Evolutionary conservation across 2,797 vertebrate genomes (phyloP), one percentile per base, ranked within the genome.

Genomic region (Dipus sagitta): DNA sequence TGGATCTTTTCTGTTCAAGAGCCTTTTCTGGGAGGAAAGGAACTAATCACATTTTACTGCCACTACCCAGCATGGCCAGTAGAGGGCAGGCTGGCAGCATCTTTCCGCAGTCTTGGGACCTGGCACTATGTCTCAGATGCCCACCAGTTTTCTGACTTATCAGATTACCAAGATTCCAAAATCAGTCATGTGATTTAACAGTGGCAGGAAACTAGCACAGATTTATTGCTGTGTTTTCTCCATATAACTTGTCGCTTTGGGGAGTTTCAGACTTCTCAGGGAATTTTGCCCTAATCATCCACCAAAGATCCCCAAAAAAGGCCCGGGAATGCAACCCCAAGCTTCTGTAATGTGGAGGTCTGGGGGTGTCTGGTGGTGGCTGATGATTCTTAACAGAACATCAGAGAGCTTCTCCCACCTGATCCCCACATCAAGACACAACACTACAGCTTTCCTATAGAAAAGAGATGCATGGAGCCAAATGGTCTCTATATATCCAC

Each of bases 11-110:
- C 14, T 18, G 30, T 62, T 7, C 9, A 17, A 14, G 15, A 8
- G 15, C 14, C 14, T 18, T 47, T 47, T 47, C 11, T 9, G 47
- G 47, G 47, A 14, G 62, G 28, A 77, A 64, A n/a, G 4, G 52
- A 13, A 6, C 34, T 18, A 14, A 17, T 65, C 54, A 38, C 54
- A n/a, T 32, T n/a, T 88, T 64, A 60, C 60, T 70, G 70, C 23
- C 71, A 89, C 9, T 68, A 24, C 30, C n/a, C 34, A 65, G 4
- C 11, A 21, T 93, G 71, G 38, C 92, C 95, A 93, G 70, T 47
- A 96, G 89, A 94, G 95, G 92, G 84, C 84, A 92, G 77, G n/a
- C 88, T 52, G 34, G 42, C 38, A n/a, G 52, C 9, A 75, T 86
- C 77, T 93, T 84, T 92, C 60, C 64, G 38, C n/a, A 68, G 2